Evolutionary conservation across 1,140 invertebrate species (phyloP).

Genomic region (Phocides pigmalion): DNA sequence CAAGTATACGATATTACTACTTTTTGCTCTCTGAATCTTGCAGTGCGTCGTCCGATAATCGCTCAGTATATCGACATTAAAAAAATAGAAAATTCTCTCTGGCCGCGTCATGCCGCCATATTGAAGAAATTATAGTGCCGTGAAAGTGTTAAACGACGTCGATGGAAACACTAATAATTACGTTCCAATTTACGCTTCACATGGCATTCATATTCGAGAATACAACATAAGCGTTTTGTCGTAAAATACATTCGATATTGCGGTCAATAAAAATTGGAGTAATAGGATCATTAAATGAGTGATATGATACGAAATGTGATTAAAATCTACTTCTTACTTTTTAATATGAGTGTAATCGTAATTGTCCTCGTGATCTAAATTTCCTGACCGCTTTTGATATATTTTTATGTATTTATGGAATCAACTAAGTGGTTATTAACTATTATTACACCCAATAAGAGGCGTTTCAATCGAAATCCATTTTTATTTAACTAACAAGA

Average conservation of each 20-base stretch:
- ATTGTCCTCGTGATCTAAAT: too few relatives aligned
- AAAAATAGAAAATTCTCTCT: constrained; percentile 27
- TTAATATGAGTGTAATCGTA: too few relatives aligned
- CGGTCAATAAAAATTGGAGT: neutral
- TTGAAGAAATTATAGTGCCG: constrained; percentile 22
- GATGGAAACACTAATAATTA: constrained; percentile 34
- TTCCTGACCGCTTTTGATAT: too few relatives aligned
- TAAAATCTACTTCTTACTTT: too few relatives aligned
- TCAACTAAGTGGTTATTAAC: too few relatives aligned
- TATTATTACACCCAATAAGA: too few relatives aligned
- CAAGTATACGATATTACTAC: neutral
- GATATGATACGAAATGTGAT: neutral
- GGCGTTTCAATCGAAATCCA: too few relatives aligned
- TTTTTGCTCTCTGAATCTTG: neutral
- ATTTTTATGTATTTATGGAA: too few relatives aligned
- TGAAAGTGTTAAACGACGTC: constrained; percentile 32
- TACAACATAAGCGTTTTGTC: constrained; percentile 2
- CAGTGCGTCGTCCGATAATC: constrained; percentile 1
- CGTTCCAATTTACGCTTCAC: constrained; percentile 35
- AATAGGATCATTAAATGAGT: neutral
- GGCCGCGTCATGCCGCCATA: constrained; percentile 8
- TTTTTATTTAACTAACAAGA: too few relatives aligned
- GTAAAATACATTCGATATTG: neutral
- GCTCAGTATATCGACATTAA: constrained; percentile 6
- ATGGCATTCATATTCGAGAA: constrained; percentile 24